These are phyloP conservation scores for Eulacestoma nigropectus DNA, from an alignment of 2,113 vertebrate genomes.

Conservation along the genomic window DNA sequence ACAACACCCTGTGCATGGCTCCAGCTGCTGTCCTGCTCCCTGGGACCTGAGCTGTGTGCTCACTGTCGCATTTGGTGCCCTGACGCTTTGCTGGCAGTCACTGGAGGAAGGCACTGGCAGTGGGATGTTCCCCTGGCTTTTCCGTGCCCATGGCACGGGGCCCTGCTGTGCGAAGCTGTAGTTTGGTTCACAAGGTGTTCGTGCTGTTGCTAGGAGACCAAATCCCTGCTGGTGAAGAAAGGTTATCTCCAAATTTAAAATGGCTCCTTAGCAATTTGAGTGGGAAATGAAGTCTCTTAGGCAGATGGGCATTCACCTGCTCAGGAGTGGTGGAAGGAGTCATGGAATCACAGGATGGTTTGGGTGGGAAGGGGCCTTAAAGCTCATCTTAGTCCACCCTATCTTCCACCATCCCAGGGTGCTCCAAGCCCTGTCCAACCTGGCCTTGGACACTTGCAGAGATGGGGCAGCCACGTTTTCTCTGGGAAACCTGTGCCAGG, in stretches of 20 bases:
- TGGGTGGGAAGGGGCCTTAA: background rate
- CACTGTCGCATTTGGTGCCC: background rate
- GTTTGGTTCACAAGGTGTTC: background rate
- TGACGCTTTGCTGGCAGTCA: background rate
- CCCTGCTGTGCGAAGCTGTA: background rate
- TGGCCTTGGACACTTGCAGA: background rate
- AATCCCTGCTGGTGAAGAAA: background rate
- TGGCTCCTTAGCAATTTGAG: background rate
- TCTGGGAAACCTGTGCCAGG: background rate
- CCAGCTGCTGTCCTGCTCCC: background rate
- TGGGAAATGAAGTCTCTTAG: background rate
- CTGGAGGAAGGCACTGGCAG: background rate
- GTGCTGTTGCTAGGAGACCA: constrained; percentile 41
- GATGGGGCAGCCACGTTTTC: background rate
- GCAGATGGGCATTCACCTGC: background rate
- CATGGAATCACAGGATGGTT: background rate
- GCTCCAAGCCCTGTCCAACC: background rate
- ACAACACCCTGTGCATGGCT: rapidly evolving
- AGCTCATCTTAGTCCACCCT: background rate
- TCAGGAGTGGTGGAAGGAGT: background rate
- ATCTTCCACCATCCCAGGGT: background rate
- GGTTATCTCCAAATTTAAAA: background rate
- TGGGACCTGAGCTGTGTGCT: background rate
- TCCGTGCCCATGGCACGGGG: too few species aligned
- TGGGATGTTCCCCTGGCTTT: background rate